These are phyloP conservation scores for Lathronympha strigana DNA, from an alignment of 2,888 invertebrate genomes.

Conservation along the genomic window DNA sequence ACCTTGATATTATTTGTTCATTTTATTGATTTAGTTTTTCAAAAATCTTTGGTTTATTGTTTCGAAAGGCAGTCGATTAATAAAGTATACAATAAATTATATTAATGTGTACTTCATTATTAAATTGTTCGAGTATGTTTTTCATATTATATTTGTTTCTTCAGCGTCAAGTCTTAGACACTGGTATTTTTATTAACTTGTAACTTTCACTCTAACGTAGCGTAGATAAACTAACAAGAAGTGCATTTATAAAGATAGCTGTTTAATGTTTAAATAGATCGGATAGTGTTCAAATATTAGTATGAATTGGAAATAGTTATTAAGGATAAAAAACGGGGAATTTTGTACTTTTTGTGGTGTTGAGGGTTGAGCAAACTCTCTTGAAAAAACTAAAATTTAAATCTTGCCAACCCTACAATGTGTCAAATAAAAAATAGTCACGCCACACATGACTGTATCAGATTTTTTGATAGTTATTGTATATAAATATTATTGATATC, in stretches of 20 bases:
- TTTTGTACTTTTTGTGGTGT: slow-evolving; percentile 81
- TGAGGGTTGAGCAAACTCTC: slow-evolving; percentile 65
- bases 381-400: slow-evolving; percentile 14
- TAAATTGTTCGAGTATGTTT: slow-evolving; percentile 1
- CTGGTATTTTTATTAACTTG: slow-evolving; percentile 37
- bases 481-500: slow-evolving; percentile 40
- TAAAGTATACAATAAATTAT: background rate
- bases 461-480: slow-evolving; percentile 37
- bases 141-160: slow-evolving; percentile 1
- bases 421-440: slow-evolving; percentile 60
- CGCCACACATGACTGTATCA: slow-evolving; percentile 32
- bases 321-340: slow-evolving; percentile 66
- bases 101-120: slow-evolving; percentile 1
- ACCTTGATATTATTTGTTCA: background rate
- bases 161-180: slow-evolving; percentile 23
- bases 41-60: slow-evolving; percentile 38
- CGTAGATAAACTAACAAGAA: slow-evolving; percentile 74
- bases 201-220: slow-evolving; percentile 56
- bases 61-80: background rate
- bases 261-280: slow-evolving; percentile 75
- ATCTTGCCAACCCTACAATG: slow-evolving; percentile 55
- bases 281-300: slow-evolving; percentile 76
- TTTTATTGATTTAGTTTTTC: slow-evolving; percentile 40
- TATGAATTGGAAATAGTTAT: slow-evolving; percentile 63
- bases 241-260: slow-evolving; percentile 82